Evolutionary conservation across 2,113 vertebrate genomes (phyloP).

Genomic region (Athene cunicularia): DNA sequence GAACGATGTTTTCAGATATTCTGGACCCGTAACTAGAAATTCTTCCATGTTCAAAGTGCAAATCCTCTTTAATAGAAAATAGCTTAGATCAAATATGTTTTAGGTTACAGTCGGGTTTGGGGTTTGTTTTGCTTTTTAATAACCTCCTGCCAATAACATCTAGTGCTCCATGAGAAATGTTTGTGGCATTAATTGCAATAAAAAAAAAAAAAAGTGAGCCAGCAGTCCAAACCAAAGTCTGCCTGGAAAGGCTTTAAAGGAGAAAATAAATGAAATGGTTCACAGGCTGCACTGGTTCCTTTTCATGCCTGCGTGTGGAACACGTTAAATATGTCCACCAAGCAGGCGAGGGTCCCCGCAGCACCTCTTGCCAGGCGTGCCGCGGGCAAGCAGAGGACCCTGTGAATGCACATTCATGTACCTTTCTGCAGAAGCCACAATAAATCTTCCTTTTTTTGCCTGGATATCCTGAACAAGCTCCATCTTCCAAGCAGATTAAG

Average conservation of each 20-base stretch:
- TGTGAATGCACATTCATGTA: fast-evolving
- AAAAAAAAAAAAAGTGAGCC: background rate
- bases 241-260: constrained; percentile 36
- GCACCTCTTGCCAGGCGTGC: background rate
- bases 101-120: background rate
- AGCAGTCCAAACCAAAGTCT: constrained; percentile 43
- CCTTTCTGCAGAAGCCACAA: background rate
- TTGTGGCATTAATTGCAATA: constrained; percentile 9
- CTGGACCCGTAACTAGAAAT: background rate
- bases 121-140: constrained; percentile 19
- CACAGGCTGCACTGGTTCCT: background rate
- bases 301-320: background rate
- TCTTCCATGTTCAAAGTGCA: background rate
- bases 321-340: fast-evolving
- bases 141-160: background rate
- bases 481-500: background rate
- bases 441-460: background rate
- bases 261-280: background rate
- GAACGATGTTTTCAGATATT: fast-evolving
- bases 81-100: background rate
- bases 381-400: background rate
- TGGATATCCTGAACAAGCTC: fast-evolving
- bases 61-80: background rate
- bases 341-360: background rate
- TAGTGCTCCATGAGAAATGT: background rate